Base-by-base conservation (phyloP, 1,140 invertebrate genomes). In the Neoseiulus cucumeris region DNA sequence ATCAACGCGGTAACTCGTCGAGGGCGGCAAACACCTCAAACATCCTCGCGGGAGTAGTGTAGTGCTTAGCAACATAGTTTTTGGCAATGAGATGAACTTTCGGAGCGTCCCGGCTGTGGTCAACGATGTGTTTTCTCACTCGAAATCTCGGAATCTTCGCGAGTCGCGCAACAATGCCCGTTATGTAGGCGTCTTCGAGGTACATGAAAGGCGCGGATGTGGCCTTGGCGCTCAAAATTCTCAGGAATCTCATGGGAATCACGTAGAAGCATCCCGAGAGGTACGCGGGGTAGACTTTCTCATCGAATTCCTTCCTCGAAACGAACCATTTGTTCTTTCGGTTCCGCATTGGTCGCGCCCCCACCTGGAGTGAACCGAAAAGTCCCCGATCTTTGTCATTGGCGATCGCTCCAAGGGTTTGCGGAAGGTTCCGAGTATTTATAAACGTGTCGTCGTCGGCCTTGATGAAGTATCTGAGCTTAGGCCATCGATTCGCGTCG, bases 341-440 rank as follows among this genome's bases (percentile, higher is more conserved):
- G 42, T 70, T 64, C 6, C 29, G 39, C 17, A 67, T 65, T 2
- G 68, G 67, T 30, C 14, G 17, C 29, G 67, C 28, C 41, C 51
- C 51, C 4, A 14, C 22, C 22, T 59, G 42, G 30, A 66, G 18
- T 17, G 7, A 20, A 66, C 55, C 39, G 30, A 65, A 42, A 9
- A 66, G 17, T 25, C 22, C 65, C 6, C n/a, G 20, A 47, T 28
- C 30, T 65, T 65, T 59, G 33, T 39, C 33, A 6, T 9, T 39
- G 4, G 33, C 4, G 25, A 59, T 59, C 22, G 51, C 51, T 20
- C 14, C 51, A 2, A 59, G 51, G 33, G 17, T 33, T 7, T 74
- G 74, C 33, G 89, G 75, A 44, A 91, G 75, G 42, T 78, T 79
- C 20, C 80, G 80, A 17, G 59, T 30, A 66, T 78, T 74, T 5